Evolutionary conservation across 2,888 invertebrate species (phyloP), one percentile per base, ranked within the genome.

Genomic region (Margaritifera margaritifera): DNA sequence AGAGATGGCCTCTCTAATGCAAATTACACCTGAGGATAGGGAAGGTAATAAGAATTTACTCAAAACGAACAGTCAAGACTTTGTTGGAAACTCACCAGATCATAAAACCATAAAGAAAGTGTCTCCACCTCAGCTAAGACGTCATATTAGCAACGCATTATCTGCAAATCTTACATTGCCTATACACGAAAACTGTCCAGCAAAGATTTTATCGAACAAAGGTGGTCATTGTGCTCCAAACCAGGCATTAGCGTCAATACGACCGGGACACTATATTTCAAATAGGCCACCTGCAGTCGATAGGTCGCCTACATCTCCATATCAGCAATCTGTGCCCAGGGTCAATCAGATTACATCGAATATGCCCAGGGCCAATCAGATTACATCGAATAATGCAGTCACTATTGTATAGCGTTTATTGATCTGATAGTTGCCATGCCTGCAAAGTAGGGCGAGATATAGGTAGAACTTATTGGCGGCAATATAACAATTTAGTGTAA

Each of bases 331-430:
- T 53, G 74, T 69, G 11, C 3, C 42, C 42, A 64, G 65, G 22
- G 71, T 74, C 69, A 74, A 42, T 69, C 75, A 77, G 69, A 70
- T 71, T 61, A 70, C 77, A 68, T 79, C 82, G 60, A 84, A 81
- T 64, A 85, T 69, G 11, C 3, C 42, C 42, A 64, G 65, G 22
- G 71, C 74, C 69, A 74, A 42, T 69, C 75, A 77, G 69, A 70
- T 71, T 61, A 70, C 77, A 68, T 79, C 82, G 60, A 84, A 81
- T 64, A 85, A 85, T 66, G 85, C 85, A 52, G 84, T 85, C n/a
- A 85, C 84, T 1, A 83, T 84, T 62, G 85, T 85, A 68, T 84
- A 80, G 76, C 71, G 63, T 19, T 27, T 15, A n/a, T 8, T 64
- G 18, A 56, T 64, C 11, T 42, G 15, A 42, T 3, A 11, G 42